A percentile compares a stretch with the other conserved stretches of the same genome.
Conservation (phyloP, 2,797 vertebrate species). For the Falco peregrinus region DNA sequence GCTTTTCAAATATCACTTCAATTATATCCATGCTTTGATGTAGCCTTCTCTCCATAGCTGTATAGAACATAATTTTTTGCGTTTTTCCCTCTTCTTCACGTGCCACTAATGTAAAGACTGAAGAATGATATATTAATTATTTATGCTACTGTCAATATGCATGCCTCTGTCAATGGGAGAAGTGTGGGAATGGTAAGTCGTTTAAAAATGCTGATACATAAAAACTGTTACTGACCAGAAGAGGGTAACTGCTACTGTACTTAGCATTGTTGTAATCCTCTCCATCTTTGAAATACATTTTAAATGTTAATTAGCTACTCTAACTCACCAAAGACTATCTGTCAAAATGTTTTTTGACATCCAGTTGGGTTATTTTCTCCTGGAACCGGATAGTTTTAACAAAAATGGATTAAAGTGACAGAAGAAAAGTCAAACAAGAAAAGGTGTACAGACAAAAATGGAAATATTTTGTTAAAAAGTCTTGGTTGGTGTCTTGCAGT, state of each 20-base stretch:
- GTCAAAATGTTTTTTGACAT: neutral
- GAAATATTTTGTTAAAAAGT: neutral
- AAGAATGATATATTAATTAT: neutral
- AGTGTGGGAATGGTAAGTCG: neutral
- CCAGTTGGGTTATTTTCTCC: neutral
- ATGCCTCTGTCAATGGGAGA: neutral
- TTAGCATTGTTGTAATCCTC: neutral
- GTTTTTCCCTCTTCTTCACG: neutral
- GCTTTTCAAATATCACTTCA: slow-evolving; percentile 10
- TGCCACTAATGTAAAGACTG: neutral
- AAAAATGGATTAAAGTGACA: neutral
- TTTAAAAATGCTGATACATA: neutral
- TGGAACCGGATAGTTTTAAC: neutral
- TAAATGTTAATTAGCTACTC: neutral
- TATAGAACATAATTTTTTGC: neutral
- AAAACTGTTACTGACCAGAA: neutral
- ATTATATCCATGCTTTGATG: neutral
- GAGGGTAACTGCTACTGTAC: neutral
- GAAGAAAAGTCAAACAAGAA: neutral
- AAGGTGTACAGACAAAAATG: neutral
- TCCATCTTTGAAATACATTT: neutral
- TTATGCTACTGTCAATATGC: neutral
- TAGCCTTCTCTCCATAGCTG: neutral
- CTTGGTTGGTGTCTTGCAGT: neutral
- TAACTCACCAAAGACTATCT: neutral